Evolutionary conservation across 1,140 invertebrate species (phyloP).

Genomic region (Archivesica marissinica): DNA sequence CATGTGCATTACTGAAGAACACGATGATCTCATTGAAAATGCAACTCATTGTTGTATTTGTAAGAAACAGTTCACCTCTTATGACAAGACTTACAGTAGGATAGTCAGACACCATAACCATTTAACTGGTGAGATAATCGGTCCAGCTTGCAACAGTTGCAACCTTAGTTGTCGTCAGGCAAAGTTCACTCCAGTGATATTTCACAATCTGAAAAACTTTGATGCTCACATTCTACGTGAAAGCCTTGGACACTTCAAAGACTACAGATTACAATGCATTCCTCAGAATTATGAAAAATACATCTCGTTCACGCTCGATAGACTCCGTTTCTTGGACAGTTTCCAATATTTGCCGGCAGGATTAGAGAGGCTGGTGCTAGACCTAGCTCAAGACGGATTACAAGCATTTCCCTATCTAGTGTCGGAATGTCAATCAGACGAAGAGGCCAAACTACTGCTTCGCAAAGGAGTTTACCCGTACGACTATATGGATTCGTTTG

Average conservation of each 20-base stretch:
- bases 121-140: conserved; percentile 44
- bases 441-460: conserved; percentile 22
- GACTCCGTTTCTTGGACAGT: conserved; percentile 56
- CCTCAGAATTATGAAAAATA: conserved; percentile 81
- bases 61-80: conserved; percentile 62
- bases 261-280: conserved; percentile 77
- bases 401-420: conserved; percentile 30
- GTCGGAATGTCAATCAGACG: conserved; percentile 11
- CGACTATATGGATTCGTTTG: conserved; percentile 36
- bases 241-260: conserved; percentile 69
- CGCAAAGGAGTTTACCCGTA: conserved; percentile 62
- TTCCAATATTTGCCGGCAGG: conserved; percentile 41
- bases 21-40: conserved; percentile 24
- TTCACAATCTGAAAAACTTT: conserved; percentile 83
- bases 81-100: neutral
- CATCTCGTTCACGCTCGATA: conserved; percentile 60
- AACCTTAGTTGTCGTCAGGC: conserved; percentile 43
- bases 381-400: conserved; percentile 42
- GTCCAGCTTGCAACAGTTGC: conserved; percentile 46
- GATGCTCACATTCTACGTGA: conserved; percentile 80
- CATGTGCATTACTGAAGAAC: neutral
- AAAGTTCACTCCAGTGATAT: conserved; percentile 77
- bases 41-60: conserved; percentile 32
- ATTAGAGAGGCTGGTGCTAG: conserved; percentile 22
- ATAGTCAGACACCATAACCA: conserved; percentile 55